Conservation (phyloP, 2,888 invertebrate species). For the Mechanitis mazaeus region DNA sequence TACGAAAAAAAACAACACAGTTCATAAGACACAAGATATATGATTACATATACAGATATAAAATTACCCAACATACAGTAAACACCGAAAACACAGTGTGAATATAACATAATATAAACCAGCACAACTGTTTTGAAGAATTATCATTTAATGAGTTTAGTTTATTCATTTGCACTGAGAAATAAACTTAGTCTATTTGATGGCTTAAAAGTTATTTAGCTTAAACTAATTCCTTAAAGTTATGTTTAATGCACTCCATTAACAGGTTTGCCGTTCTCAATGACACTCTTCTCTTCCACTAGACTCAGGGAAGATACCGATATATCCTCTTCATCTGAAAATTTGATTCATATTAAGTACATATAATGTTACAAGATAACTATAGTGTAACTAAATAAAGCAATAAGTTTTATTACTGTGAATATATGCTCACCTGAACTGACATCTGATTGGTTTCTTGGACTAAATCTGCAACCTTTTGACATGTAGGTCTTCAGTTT, state of each 20-base stretch:
- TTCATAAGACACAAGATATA: too few species aligned
- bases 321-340: constrained; percentile 61
- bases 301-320: constrained; percentile 60
- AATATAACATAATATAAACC: too few species aligned
- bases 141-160: too few species aligned
- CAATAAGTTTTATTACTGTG: constrained; percentile 9
- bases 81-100: too few species aligned
- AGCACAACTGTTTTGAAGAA: too few species aligned
- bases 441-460: constrained; percentile 84
- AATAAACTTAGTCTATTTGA: too few species aligned
- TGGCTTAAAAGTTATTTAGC: too few species aligned
- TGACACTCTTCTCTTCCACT: constrained; percentile 56
- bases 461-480: constrained; percentile 85
- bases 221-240: too few species aligned
- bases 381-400: not conserved
- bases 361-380: not conserved
- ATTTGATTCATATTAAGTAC: constrained; percentile 1
- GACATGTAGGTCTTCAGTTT: constrained; percentile 85
- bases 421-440: constrained; percentile 74
- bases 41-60: too few species aligned
- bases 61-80: too few species aligned
- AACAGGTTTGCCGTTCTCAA: constrained; percentile 53
- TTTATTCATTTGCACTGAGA: too few species aligned
- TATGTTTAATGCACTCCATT: constrained; percentile 44
- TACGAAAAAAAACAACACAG: too few species aligned